A percentile compares a stretch with the other conserved stretches of the same genome.
Conservation (phyloP, 2,888 invertebrate species). For the Physocephala rufipes region DNA sequence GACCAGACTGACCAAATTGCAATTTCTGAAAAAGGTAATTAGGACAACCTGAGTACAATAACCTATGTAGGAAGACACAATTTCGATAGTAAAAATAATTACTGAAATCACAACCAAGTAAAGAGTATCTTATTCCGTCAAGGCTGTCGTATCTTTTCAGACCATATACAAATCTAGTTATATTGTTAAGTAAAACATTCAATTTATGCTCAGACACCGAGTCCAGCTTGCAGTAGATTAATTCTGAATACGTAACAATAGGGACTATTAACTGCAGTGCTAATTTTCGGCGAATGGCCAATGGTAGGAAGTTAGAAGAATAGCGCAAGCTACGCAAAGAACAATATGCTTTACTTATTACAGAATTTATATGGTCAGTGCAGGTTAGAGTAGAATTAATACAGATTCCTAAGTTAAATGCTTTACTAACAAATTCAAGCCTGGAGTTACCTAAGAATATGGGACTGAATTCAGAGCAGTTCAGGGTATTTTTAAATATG, state of each 20-base stretch:
- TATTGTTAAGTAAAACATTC: neutral
- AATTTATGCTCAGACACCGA: neutral
- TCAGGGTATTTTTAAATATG: neutral
- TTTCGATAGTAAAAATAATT: no score
- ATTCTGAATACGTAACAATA: neutral
- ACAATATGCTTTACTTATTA: neutral
- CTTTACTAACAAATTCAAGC: neutral
- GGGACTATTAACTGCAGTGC: neutral
- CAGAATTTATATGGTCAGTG: neutral
- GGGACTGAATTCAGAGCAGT: neutral
- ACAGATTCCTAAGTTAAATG: neutral
- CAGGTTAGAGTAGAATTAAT: neutral
- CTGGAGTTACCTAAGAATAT: neutral
- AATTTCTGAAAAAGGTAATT: no score
- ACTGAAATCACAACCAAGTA: no score
- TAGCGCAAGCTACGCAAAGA: neutral
- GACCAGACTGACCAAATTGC: no score
- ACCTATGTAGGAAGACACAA: no score
- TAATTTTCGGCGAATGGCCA: neutral
- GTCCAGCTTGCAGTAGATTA: neutral
- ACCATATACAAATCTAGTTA: neutral
- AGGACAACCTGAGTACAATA: no score
- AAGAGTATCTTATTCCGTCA: no score
- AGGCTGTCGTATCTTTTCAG: no score
- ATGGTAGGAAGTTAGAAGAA: neutral